phyloP scores from a whole-genome alignment of 2,113 vertebrate species.

The Corythaixoides concolor region DNA sequence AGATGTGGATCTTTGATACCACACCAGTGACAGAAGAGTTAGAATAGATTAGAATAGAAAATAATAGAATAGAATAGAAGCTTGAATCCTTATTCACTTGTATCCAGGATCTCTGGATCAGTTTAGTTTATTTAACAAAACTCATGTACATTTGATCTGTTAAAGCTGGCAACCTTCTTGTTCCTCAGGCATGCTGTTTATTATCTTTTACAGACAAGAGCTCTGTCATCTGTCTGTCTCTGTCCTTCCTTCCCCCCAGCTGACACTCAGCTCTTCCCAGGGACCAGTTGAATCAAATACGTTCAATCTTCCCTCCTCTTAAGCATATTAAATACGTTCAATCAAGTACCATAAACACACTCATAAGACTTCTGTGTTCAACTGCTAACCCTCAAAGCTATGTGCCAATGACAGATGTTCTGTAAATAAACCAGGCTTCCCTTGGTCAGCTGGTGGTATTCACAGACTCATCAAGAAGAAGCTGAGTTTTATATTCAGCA shows the following conservation, averaged over 20 bases:
- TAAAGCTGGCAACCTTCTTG: not conserved
- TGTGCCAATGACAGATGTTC: not conserved
- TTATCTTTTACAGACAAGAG: not conserved
- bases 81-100: conserved; percentile 4
- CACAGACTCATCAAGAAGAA: not conserved
- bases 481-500: not conserved
- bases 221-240: not conserved
- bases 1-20: conserved; percentile 7
- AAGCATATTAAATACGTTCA: not conserved
- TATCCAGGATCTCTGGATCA: not conserved
- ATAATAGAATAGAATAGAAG: not conserved
- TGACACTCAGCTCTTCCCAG: not conserved
- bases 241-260: not conserved
- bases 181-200: not conserved
- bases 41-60: not conserved
- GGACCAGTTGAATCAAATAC: not conserved
- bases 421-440: not conserved
- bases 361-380: not conserved
- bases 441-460: not conserved
- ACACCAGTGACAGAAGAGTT: not conserved
- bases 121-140: conserved; percentile 15
- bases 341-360: not conserved
- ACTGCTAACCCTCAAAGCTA: not conserved
- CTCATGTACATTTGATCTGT: not conserved
- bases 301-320: not conserved